phyloP scores from a whole-genome alignment of 2,113 vertebrate species.

The Cottus gobio region DNA sequence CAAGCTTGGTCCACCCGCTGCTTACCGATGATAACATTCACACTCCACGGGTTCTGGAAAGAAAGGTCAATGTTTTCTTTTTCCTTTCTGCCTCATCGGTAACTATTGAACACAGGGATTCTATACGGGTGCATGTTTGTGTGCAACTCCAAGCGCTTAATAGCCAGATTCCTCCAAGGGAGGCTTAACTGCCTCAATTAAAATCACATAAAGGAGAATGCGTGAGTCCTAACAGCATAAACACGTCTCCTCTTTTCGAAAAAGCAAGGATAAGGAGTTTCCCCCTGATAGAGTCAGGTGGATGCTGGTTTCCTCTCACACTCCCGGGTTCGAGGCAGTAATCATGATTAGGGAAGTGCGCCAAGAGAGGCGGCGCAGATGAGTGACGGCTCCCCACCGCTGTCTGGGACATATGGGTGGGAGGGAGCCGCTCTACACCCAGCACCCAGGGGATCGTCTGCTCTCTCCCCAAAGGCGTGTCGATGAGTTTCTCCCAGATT shows the following conservation, averaged over 20 bases:
- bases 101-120: constrained; percentile 44
- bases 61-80: constrained; percentile 54
- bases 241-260: constrained; percentile 59
- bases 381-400: constrained; percentile 47
- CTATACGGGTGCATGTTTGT: constrained; percentile 56
- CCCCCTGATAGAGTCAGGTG: constrained; percentile 54
- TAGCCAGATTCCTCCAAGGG: constrained; percentile 61
- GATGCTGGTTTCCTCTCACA: constrained; percentile 52
- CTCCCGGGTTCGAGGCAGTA: constrained; percentile 36
- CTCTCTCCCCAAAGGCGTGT: constrained; percentile 20
- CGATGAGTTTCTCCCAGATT: constrained; percentile 21
- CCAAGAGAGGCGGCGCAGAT: constrained; percentile 39
- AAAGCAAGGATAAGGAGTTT: constrained; percentile 72
- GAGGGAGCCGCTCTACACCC: constrained; percentile 44
- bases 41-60: constrained; percentile 30
- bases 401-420: constrained; percentile 58
- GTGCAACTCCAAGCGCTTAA: constrained; percentile 54
- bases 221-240: constrained; percentile 55
- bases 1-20: constrained; percentile 49
- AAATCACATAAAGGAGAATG: constrained; percentile 72
- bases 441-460: constrained; percentile 42
- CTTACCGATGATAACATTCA: constrained; percentile 72
- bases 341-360: constrained; percentile 52
- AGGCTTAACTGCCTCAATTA: constrained; percentile 75
- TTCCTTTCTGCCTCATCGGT: constrained; percentile 16